phyloP scores from a whole-genome alignment of 2,113 vertebrate genomes.

The Aleadryas rufinucha region DNA sequence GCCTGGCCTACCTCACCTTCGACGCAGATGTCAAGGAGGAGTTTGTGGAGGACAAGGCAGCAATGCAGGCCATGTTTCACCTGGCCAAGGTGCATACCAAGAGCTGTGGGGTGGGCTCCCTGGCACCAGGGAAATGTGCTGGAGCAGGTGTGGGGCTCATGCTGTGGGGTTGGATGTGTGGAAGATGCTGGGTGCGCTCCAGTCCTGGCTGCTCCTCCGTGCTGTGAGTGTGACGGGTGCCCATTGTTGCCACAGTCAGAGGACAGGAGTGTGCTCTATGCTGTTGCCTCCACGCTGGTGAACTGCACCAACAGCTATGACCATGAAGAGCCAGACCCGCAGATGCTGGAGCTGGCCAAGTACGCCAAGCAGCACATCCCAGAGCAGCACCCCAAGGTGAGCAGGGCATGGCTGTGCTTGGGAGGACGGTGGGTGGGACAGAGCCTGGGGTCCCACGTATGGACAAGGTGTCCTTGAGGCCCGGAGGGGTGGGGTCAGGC shows the following conservation, averaged over 20 bases:
- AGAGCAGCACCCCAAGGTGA: constrained; percentile 94
- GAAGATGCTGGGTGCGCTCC: neutral
- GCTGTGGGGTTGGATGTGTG: accelerated
- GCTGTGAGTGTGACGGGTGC: neutral
- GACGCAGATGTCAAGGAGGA: constrained; percentile 97
- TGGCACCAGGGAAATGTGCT: neutral
- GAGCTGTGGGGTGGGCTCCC: accelerated
- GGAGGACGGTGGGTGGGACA: neutral
- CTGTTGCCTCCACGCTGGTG: constrained; percentile 89
- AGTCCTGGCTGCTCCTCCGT: neutral
- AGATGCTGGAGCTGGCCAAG: constrained; percentile 96
- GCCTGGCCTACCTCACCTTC: constrained; percentile 96
- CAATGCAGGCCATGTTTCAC: constrained; percentile 90
- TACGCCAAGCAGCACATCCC: constrained; percentile 97
- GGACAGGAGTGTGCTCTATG: constrained; percentile 91
- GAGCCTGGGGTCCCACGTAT: accelerated
- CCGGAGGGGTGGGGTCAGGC: accelerated
- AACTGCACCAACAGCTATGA: constrained; percentile 98
- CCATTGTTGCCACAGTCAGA: constrained; percentile 75
- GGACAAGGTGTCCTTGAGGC: neutral
- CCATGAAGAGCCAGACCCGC: constrained; percentile 89
- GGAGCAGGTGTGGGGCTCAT: neutral
- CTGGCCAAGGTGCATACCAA: constrained; percentile 81
- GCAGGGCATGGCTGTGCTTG: accelerated
- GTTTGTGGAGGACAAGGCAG: constrained; percentile 86